Evolutionary conservation across 2,113 vertebrate genomes (phyloP).

Genomic region (Origma solitaria): DNA sequence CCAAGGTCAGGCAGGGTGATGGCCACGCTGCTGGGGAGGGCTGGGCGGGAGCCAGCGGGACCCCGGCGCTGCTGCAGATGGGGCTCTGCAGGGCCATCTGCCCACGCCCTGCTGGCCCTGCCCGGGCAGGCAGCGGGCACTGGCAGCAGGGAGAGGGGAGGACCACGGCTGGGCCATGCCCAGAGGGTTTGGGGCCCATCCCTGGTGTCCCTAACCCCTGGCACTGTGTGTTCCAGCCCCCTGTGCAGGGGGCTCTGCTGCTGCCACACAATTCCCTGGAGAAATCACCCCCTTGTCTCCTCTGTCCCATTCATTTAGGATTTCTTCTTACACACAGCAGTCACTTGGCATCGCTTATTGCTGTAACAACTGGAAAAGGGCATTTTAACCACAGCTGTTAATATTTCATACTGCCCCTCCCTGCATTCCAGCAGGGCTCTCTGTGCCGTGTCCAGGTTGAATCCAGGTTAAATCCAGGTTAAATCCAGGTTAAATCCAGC

Average conservation of each 20-base stretch:
- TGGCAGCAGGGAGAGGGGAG: background rate
- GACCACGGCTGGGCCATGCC: background rate
- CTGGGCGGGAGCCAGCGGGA: background rate
- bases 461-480: background rate
- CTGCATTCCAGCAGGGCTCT: background rate
- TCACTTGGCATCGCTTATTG: background rate
- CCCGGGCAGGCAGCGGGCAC: background rate
- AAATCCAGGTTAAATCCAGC: background rate
- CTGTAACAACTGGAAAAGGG: background rate
- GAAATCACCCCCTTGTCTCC: background rate
- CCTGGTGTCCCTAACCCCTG: no score
- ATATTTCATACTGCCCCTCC: background rate
- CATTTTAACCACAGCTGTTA: background rate
- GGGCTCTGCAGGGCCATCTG: background rate
- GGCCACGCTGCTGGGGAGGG: background rate
- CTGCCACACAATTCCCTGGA: background rate
- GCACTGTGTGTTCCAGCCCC: background rate
- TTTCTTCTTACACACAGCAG: background rate
- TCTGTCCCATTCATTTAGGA: background rate
- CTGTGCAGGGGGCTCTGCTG: background rate
- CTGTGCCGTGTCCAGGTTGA: background rate
- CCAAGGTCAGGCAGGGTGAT: background rate
- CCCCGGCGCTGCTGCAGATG: rapidly evolving
- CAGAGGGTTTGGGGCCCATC: background rate
- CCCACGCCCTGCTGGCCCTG: background rate